Evolutionary conservation across 2,113 vertebrate genomes (phyloP), one percentile per base, ranked within the genome.

Genomic region (Chlorodrepanis virens): DNA sequence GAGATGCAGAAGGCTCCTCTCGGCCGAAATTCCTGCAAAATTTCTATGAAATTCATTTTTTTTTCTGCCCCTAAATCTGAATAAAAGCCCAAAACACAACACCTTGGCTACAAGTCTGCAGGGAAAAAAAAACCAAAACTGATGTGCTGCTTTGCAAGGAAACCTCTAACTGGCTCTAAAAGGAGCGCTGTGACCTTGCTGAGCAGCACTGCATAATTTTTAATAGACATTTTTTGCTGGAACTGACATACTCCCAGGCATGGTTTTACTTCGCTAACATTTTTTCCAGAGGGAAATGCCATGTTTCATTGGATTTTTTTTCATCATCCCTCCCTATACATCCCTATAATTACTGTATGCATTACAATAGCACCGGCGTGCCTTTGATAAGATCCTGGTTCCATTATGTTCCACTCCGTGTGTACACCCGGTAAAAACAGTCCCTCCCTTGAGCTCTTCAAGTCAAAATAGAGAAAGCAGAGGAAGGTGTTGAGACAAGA

Each of bases 151-250:
- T 96, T 67, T 77, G 59, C 90, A 91, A 88, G 2, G 12, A 95
- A 92, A 85, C 85, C 93, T 93, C 82, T 49, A 45, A 61, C 83
- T 27, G 91, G 77, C 91, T 93, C 68, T 23, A 86, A 90, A 81
- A 83, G 87, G 60, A 95, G 69, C 44, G 0, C 75, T 86, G 83
- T 95, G 92, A 96, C 93, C 93, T 95, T 96, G 93, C 95, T 94
- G 71, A 90, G 70, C 88, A 83, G 92, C 88, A 68, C 90, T 57
- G 94, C 88, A 78, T 95, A 90, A 92, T 95, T 90, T 93, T 95
- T 95, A 96, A 96, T 81, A 96, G 93, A 90, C 93, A 59, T 96
- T 93, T 90, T 83, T 92, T 80, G 94, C 94, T 95, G 79, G 79
- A 92, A 57, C 88, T 86, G 90, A 94, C 93, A 94, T 22, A 78